Evolutionary conservation across 64 coral and sea anemone species (phyloP).

Genomic region (Stylophora pistillata): DNA sequence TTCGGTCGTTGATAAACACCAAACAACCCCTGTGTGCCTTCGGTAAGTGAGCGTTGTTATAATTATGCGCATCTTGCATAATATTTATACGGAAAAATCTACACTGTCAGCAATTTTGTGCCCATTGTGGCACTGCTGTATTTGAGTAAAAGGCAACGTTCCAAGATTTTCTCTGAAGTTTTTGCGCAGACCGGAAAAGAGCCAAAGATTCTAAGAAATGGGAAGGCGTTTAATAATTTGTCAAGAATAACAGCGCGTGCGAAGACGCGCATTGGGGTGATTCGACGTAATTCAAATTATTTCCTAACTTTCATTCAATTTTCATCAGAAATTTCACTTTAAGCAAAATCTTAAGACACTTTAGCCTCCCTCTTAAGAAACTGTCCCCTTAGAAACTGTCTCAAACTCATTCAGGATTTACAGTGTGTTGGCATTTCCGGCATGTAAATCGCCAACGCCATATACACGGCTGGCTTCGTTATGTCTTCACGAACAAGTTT

Average conservation of each 20-base stretch:
- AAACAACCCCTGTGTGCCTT: conserved; percentile 74
- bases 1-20: conserved; percentile 67
- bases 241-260: too few relatives aligned
- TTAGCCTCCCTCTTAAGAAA: not conserved
- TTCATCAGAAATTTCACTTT: too few relatives aligned
- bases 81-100: not conserved
- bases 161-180: not conserved
- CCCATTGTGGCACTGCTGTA: not conserved
- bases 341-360: not conserved
- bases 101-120: conserved; percentile 25
- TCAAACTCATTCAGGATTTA: not conserved
- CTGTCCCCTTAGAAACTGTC: not conserved
- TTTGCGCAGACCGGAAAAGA: not conserved
- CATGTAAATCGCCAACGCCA: conserved; percentile 14
- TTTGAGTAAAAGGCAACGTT: not conserved
- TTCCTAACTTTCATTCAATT: too few relatives aligned
- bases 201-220: not conserved
- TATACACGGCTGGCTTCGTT: conserved; percentile 2
- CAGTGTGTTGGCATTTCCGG: conserved; percentile 26
- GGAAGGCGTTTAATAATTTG: too few relatives aligned
- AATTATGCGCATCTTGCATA: too few relatives aligned
- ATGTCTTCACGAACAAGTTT: not conserved
- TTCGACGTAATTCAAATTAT: not conserved
- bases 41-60: conserved; percentile 58
- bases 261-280: too few relatives aligned